Conservation (phyloP, 1,140 invertebrate genomes). For the Aphaenogaster ashmeadi region DNA sequence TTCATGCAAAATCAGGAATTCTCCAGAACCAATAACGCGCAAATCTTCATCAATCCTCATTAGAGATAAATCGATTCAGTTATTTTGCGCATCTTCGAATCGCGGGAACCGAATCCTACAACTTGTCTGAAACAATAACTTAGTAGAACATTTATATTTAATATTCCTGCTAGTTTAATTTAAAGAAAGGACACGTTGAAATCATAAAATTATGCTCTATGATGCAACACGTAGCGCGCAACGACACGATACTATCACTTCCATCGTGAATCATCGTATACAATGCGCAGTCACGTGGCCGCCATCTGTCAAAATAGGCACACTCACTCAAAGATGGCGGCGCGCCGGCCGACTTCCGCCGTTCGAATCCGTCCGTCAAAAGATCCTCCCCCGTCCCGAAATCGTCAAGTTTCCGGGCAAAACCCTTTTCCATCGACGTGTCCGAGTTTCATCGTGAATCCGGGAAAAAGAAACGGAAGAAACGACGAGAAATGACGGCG, state of each 20-base stretch:
- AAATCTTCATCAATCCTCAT: not conserved
- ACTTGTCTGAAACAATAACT: not conserved
- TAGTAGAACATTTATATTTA: not conserved
- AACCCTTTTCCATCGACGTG: not conserved
- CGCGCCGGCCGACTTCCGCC: constrained; percentile 12
- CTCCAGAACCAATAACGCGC: not conserved
- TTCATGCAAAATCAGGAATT: not conserved
- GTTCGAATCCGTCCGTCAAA: not conserved
- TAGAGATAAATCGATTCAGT: not conserved
- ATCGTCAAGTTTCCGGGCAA: not conserved
- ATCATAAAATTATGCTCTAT: not conserved
- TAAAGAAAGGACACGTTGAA: not conserved
- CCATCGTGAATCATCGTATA: constrained; percentile 66
- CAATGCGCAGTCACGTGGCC: constrained; percentile 57
- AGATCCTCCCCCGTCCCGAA: not conserved
- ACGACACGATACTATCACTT: not conserved
- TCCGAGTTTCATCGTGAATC: not conserved
- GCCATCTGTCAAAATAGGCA: constrained; percentile 69
- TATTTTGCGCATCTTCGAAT: not conserved
- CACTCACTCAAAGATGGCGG: constrained; percentile 78
- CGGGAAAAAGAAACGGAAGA: not conserved
- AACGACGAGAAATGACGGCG: not conserved
- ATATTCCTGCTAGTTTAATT: not conserved
- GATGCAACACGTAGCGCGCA: constrained; percentile 23
- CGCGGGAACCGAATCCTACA: not conserved